A percentile compares a stretch with the other conserved stretches of the same genome.
Evolutionary conservation across 1,140 invertebrate genomes (phyloP).

Genomic region (Drepana arcuata): DNA sequence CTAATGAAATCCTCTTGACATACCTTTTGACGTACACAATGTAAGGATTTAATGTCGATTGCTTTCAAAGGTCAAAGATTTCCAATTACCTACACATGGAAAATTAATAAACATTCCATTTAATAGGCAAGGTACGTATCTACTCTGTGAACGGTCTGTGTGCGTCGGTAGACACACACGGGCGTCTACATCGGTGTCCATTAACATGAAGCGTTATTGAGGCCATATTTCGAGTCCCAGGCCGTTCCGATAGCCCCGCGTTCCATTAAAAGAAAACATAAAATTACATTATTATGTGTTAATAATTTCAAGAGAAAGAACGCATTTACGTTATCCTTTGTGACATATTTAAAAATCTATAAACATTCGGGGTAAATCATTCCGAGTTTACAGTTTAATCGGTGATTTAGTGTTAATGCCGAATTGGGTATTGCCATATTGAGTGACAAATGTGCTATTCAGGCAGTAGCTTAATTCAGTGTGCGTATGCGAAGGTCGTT

Average conservation of each 20-base stretch:
- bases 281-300: slow-evolving; percentile 69
- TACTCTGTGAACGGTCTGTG: no score
- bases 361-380: slow-evolving; percentile 30
- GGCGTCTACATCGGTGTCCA: slow-evolving; percentile 24
- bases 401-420: slow-evolving; percentile 14
- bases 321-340: slow-evolving; percentile 22
- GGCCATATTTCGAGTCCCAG: slow-evolving; percentile 42
- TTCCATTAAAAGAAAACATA: slow-evolving; percentile 67
- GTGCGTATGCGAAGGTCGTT: slow-evolving; percentile 16
- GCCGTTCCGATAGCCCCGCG: slow-evolving; percentile 42
- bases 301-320: slow-evolving; percentile 62
- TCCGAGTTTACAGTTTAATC: slow-evolving; percentile 20
- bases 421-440: slow-evolving; percentile 32
- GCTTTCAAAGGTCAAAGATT: no score
- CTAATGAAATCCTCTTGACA: no score
- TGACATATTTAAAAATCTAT: slow-evolving; percentile 47
- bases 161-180: slow-evolving; percentile 3
- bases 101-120: no score
- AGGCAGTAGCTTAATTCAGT: slow-evolving; percentile 26
- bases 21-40: no score
- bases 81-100: no score
- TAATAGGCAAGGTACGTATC: no score
- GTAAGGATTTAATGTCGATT: no score
- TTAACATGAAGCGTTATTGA: slow-evolving; percentile 60
- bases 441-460: slow-evolving; percentile 23